Conservation (phyloP, 2,888 invertebrate species). For the Willowsia nigromaculata region DNA sequence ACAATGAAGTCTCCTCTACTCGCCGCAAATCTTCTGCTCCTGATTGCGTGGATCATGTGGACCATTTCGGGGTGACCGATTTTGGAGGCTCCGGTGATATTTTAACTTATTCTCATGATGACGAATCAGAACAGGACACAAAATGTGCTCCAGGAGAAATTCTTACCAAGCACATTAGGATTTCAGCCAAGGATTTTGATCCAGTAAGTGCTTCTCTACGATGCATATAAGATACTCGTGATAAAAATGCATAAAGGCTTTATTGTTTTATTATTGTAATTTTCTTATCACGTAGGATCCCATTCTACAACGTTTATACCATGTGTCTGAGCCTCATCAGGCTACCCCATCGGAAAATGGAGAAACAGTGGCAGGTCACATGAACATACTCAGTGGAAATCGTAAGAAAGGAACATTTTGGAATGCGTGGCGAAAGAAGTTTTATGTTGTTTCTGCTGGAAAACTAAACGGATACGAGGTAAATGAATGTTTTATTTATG, state of each 20-base stretch:
- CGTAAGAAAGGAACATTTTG: constrained; percentile 83
- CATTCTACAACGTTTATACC: constrained; percentile 74
- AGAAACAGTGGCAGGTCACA: constrained; percentile 74
- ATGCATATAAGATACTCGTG: too few species aligned
- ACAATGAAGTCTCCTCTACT: constrained; percentile 26
- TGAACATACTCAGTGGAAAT: constrained; percentile 78
- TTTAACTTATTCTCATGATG: constrained; percentile 47
- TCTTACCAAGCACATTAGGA: constrained; percentile 77
- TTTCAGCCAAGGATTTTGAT: constrained; percentile 78
- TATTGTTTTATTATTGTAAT: not conserved
- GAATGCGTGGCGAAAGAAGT: constrained; percentile 83
- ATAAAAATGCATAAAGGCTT: not conserved
- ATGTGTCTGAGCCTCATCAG: constrained; percentile 74
- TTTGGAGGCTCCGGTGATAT: constrained; percentile 51
- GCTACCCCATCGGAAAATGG: constrained; percentile 45
- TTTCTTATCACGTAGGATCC: constrained; percentile 70
- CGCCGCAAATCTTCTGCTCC: constrained; percentile 41
- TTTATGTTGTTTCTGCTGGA: constrained; percentile 80
- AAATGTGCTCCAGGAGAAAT: constrained; percentile 72
- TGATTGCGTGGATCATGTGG: constrained; percentile 45
- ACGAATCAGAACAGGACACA: constrained; percentile 48
- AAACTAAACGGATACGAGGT: constrained; percentile 77
- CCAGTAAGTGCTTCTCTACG: too few species aligned
- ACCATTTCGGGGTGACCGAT: constrained; percentile 63
- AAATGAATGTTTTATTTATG: not conserved